Conservation (phyloP, 2,113 vertebrate species). For the Okapia johnstoni region DNA sequence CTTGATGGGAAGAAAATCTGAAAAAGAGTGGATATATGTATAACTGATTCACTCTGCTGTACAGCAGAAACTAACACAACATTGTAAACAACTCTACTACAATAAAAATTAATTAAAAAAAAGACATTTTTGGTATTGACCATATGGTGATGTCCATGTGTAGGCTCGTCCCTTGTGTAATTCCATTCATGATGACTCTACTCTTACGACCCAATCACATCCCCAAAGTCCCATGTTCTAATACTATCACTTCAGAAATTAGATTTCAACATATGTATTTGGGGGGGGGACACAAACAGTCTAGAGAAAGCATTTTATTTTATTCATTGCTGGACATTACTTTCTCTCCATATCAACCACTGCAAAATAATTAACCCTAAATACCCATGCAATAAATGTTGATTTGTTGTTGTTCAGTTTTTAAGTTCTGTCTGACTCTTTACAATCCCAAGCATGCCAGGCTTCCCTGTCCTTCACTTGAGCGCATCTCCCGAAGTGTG, state of each 20-base stretch:
- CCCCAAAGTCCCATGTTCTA: background rate
- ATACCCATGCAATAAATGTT: background rate
- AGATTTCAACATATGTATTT: background rate
- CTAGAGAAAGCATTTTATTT: background rate
- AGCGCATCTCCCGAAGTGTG: fast-evolving
- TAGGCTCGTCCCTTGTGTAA: background rate
- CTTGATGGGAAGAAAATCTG: background rate
- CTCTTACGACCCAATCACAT: background rate
- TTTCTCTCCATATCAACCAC: background rate
- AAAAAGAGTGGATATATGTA: background rate
- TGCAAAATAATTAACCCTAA: background rate
- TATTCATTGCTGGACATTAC: background rate
- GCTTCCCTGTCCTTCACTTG: background rate
- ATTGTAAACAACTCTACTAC: background rate
- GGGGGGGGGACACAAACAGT: background rate
- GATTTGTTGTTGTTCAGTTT: background rate
- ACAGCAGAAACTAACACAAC: background rate
- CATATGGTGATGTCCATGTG: background rate
- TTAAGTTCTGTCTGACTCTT: background rate
- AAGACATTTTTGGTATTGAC: background rate
- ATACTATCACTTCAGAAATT: background rate
- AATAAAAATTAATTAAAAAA: background rate
- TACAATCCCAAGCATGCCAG: background rate
- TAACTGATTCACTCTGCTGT: background rate
- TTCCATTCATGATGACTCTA: background rate